A percentile compares a stretch with the other conserved stretches of the same genome.
Conservation (phyloP, 2,797 vertebrate genomes). For the Coregonus sp. region DNA sequence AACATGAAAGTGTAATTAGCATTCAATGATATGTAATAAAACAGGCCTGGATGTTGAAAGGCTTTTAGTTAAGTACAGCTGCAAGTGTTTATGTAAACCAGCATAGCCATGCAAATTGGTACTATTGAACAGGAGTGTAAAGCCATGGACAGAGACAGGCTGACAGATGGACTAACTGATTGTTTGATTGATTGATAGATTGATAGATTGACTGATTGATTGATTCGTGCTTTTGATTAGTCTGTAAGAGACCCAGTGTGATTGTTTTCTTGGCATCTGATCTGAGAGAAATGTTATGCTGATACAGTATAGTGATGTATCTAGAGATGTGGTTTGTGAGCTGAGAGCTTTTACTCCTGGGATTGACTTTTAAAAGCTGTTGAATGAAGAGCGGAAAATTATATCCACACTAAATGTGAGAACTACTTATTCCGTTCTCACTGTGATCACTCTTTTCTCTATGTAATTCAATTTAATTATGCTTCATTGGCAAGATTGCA, state of each 20-base stretch:
- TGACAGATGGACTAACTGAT: too few species aligned
- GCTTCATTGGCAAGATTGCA: slow-evolving; percentile 46
- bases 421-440: slow-evolving; percentile 56
- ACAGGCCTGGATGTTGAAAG: neutral
- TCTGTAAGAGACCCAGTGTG: neutral
- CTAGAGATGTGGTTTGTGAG: neutral
- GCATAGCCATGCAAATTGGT: too few species aligned
- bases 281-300: neutral
- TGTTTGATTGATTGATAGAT: too few species aligned
- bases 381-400: slow-evolving; percentile 50
- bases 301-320: neutral
- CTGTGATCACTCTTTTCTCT: slow-evolving; percentile 44
- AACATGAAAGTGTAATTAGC: neutral
- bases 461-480: slow-evolving; percentile 57
- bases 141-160: too few species aligned
- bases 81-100: neutral
- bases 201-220: too few species aligned
- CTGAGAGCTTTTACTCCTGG: neutral
- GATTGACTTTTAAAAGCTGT: neutral
- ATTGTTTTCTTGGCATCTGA: neutral
- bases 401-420: slow-evolving; percentile 57
- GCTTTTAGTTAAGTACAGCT: neutral
- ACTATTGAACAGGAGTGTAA: too few species aligned
- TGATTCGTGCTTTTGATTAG: neutral
- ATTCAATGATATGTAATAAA: neutral